Evolutionary conservation across 2,888 invertebrate genomes (phyloP).

Genomic region (Alviniconcha strummeri): DNA sequence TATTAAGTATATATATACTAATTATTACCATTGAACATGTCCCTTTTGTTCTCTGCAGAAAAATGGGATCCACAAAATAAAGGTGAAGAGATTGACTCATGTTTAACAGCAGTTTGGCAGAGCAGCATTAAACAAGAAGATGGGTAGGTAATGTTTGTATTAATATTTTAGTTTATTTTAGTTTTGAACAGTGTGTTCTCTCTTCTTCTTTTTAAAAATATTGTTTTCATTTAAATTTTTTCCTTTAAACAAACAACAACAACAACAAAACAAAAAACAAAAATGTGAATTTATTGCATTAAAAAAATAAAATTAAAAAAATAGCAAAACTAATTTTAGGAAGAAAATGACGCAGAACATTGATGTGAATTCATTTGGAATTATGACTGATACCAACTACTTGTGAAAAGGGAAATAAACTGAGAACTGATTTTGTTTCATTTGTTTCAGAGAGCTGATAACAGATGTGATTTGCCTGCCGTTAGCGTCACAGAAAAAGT

Average conservation of each 20-base stretch:
- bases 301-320: no score
- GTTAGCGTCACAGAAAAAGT: slow-evolving; percentile 71
- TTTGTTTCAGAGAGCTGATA: slow-evolving; percentile 74
- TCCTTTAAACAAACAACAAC: no score
- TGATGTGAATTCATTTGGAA: no score
- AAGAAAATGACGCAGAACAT: no score
- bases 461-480: slow-evolving; percentile 70
- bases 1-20: no score
- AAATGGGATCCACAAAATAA: slow-evolving; percentile 67
- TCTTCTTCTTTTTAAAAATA: neutral
- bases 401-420: no score
- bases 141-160: slow-evolving; percentile 38
- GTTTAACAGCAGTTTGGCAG: slow-evolving; percentile 61
- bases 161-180: neutral
- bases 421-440: neutral
- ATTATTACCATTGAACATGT: no score
- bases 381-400: no score
- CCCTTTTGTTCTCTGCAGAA: slow-evolving; percentile 51
- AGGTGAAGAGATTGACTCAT: slow-evolving; percentile 61
- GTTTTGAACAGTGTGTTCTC: neutral
- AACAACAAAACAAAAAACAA: no score
- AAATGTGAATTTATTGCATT: no score
- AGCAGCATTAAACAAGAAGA: slow-evolving; percentile 61
- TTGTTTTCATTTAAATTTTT: neutral
- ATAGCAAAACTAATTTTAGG: no score